Conservation (phyloP, 2,113 vertebrate species). For the Vicugna pacos region DNA sequence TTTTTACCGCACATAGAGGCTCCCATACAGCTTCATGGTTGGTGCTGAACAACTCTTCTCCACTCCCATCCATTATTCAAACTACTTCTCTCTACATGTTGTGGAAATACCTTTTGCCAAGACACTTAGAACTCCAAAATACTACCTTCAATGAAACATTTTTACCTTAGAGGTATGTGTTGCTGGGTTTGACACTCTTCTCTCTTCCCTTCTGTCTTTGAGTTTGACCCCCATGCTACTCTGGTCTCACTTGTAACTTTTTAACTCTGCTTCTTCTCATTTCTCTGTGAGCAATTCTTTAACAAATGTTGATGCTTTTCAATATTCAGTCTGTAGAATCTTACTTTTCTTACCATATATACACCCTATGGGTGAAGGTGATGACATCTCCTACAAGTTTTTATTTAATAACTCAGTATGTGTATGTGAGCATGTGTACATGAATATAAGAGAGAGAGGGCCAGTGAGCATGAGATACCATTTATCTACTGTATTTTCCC, state of each 20-base stretch:
- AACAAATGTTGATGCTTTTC: not conserved
- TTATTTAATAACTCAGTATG: not conserved
- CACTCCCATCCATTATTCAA: constrained; percentile 19
- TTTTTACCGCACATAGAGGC: not conserved
- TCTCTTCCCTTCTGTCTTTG: not conserved
- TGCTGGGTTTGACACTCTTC: not conserved
- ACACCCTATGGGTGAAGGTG: not conserved
- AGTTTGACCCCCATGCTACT: not conserved
- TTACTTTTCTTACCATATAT: not conserved
- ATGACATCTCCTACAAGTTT: not conserved
- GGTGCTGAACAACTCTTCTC: not conserved
- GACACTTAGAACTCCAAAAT: not conserved
- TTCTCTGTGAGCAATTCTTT: not conserved
- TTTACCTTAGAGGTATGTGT: not conserved
- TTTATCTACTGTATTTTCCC: not conserved
- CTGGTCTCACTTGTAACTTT: not conserved
- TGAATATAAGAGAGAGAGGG: not conserved
- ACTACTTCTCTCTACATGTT: not conserved
- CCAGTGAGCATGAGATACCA: not conserved
- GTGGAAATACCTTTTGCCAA: not conserved
- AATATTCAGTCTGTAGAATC: not conserved
- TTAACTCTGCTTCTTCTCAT: not conserved
- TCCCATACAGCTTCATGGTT: not conserved
- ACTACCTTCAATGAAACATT: not conserved
- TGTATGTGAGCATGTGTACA: not conserved